Evolutionary conservation across 1,140 invertebrate genomes (phyloP), one percentile per base, ranked within the genome.

Genomic region (Sipha flava): DNA sequence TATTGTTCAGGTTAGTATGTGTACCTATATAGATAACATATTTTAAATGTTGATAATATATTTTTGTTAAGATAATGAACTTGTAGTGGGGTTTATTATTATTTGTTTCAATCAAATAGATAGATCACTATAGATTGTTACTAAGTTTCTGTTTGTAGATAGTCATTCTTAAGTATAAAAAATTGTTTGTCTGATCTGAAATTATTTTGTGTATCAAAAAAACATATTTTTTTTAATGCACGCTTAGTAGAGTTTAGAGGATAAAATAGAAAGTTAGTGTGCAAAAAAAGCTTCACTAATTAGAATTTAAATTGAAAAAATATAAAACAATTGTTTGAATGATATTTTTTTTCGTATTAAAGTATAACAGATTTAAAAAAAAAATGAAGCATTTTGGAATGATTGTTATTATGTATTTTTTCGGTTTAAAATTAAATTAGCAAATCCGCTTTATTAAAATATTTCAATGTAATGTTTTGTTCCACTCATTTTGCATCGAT

Each of bases 261-360:
- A 23, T 3, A 3, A 21, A 23, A 23, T 23, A n/a, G 3, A 52
- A 52, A 52, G n/a, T 52, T 52, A 52, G n/a, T 26, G 37, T 40
- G 4, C 10, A 43, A 43, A 21, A 66, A 68, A 68, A 45, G 16
- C 43, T 29, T 29, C 43, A 45, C 66, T 68, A 68, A 68, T 68
- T 68, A 68, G 37, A 68, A 68, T 45, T 68, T 68, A 68, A 68
- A 68, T 68, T 68, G 40, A 45, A 68, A n/a, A 45, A 68, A 47
- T 66, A 29, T 68, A 45, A 68, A 68, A 45, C 23, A 68, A 68
- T 68, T 18, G 40, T 68, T 68, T 26, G 14, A 18, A 68, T 45
- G 40, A 29, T 29, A 45, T 68, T 68, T 43, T 43, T 14, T 26
- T 62, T 34, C 16, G 16, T 6, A 45, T 68, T 29, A 45, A 45